Conservation (phyloP, 2,888 invertebrate species). For the Protula sp. region DNA sequence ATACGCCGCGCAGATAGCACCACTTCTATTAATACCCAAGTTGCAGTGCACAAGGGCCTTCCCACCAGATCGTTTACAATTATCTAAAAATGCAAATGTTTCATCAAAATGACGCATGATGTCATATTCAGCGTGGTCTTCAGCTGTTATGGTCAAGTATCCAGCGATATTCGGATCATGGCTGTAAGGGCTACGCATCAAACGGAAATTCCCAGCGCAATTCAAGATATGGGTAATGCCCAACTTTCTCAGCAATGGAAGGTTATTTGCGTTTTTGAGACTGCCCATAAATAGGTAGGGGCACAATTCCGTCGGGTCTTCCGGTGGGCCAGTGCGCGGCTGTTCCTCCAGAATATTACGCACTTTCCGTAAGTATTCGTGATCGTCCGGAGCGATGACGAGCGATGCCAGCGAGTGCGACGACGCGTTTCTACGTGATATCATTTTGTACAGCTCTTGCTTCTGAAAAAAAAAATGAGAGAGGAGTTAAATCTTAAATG, state of each 20-base stretch:
- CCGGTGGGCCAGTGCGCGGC: slow-evolving; percentile 23
- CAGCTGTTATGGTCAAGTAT: slow-evolving; percentile 25
- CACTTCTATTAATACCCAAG: slow-evolving; percentile 28
- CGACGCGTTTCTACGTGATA: neutral
- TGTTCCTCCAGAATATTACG: slow-evolving; percentile 23
- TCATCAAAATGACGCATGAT: slow-evolving; percentile 24
- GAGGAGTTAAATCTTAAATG: too few species aligned
- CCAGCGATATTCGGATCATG: slow-evolving; percentile 13
- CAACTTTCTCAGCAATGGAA: slow-evolving; percentile 11
- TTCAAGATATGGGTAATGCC: slow-evolving; percentile 29
- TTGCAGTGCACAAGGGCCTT: slow-evolving; percentile 27
- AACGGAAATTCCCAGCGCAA: slow-evolving; percentile 22
- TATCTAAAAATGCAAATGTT: slow-evolving; percentile 22
- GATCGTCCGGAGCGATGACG: slow-evolving; percentile 16
- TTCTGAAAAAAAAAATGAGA: too few species aligned
- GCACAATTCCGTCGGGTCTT: slow-evolving; percentile 13
- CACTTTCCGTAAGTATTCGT: slow-evolving; percentile 19
- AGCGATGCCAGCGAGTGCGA: neutral
- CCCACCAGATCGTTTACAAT: slow-evolving; percentile 15
- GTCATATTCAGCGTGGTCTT: slow-evolving; percentile 26
- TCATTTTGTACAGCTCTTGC: too few species aligned
- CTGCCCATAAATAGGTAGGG: slow-evolving; percentile 27
- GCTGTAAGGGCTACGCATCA: slow-evolving; percentile 20
- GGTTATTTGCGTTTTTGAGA: slow-evolving; percentile 26
- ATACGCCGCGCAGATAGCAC: slow-evolving; percentile 25